phyloP scores from a whole-genome alignment of 2,113 vertebrate genomes.

The Chitala chitala region DNA sequence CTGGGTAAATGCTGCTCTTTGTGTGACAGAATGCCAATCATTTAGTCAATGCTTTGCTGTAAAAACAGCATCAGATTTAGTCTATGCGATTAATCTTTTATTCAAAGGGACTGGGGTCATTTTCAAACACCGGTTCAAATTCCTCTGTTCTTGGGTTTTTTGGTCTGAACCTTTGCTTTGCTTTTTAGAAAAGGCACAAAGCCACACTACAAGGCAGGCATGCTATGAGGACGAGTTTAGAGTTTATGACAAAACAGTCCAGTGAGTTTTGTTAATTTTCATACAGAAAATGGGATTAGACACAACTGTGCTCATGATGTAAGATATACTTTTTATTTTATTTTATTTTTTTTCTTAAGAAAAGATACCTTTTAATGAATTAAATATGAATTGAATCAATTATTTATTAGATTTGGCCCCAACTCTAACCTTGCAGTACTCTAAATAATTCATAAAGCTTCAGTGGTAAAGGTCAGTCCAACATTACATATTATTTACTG shows the following conservation, averaged over 20 bases:
- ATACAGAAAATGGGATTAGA: background rate
- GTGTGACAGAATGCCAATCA: background rate
- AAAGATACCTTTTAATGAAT: conserved; percentile 48
- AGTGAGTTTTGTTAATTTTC: background rate
- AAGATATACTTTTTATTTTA: background rate
- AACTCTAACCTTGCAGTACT: conserved; percentile 41
- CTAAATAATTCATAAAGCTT: conserved; percentile 61
- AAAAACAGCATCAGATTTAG: conserved; percentile 5
- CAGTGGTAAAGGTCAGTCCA: conserved; percentile 53
- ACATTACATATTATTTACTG: conserved; percentile 62
- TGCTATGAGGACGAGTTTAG: background rate
- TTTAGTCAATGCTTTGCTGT: conserved; percentile 1
- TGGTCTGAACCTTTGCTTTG: background rate
- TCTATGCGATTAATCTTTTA: background rate
- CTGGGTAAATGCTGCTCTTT: too few species aligned
- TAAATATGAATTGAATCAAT: conserved; percentile 51
- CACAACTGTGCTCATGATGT: background rate
- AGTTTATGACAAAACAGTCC: background rate
- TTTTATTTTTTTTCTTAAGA: conserved; percentile 30
- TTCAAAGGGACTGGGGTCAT: background rate
- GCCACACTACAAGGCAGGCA: background rate
- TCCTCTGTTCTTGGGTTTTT: background rate
- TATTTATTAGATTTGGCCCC: conserved; percentile 52
- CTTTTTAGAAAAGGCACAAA: background rate
- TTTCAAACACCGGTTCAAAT: background rate